Evolutionary conservation across 1,140 invertebrate genomes (phyloP).

Genomic region (Sycophaga agraensis): DNA sequence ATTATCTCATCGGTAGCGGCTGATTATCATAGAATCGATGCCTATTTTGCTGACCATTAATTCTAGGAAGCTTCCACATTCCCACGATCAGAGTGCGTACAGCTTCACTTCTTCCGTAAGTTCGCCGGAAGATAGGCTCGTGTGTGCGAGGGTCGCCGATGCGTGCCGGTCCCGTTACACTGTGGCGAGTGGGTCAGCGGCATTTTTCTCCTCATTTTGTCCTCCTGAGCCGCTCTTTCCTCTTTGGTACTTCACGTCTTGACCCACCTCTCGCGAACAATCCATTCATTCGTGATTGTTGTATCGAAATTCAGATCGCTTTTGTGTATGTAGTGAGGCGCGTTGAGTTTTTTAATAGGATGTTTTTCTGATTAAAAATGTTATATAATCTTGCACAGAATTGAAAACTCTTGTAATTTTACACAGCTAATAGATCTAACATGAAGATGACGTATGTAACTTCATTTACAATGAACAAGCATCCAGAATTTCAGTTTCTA

Average conservation of each 20-base stretch:
- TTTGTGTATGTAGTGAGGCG: neutral
- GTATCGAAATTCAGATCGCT: neutral
- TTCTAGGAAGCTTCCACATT: no score
- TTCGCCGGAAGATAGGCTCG: neutral
- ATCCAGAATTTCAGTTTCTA: no score
- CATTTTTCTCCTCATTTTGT: slow-evolving; percentile 30
- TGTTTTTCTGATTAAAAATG: neutral
- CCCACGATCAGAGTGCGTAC: neutral
- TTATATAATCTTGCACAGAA: no score
- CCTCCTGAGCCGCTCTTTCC: neutral
- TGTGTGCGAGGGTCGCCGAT: neutral
- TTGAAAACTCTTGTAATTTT: neutral
- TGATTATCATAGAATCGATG: neutral
- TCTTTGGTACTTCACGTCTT: no score
- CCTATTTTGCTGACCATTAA: no score
- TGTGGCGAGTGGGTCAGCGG: slow-evolving; percentile 53
- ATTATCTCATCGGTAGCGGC: neutral
- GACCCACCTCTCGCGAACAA: neutral
- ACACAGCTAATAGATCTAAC: no score
- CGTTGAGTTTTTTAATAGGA: neutral
- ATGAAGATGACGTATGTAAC: no score
- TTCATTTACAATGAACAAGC: no score
- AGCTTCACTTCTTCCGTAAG: neutral
- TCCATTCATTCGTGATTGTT: neutral
- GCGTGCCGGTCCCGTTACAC: slow-evolving; percentile 46